Percentiles rank a stretch among this genome's conserved stretches.
Evolutionary conservation across 2,888 invertebrate genomes (phyloP).

Genomic region (Eretmocerus hayati): DNA sequence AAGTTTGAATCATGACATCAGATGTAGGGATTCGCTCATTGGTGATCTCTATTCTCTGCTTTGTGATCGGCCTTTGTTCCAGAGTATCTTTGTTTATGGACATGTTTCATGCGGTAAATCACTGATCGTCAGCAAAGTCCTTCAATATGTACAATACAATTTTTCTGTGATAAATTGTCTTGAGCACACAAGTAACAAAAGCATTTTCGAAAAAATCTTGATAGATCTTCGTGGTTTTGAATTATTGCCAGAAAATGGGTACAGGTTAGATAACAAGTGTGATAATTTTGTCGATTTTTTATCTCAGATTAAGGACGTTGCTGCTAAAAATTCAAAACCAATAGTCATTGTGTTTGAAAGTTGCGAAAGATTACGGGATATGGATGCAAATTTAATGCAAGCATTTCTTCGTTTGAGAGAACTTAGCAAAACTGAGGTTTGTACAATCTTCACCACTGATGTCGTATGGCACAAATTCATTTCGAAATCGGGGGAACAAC

Average conservation of each 20-base stretch:
- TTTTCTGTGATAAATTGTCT: conserved; percentile 67
- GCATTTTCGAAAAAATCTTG: conserved; percentile 70
- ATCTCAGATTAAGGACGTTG: conserved; percentile 46
- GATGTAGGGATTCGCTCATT: conserved; percentile 51
- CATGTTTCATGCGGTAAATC: conserved; percentile 79
- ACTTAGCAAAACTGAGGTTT: conserved; percentile 60
- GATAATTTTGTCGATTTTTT: conserved; percentile 66
- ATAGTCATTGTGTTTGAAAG: conserved; percentile 70
- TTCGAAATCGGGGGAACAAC: conserved; percentile 60
- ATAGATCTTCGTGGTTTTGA: conserved; percentile 51
- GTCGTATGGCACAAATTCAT: conserved; percentile 76
- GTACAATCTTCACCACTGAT: conserved; percentile 70
- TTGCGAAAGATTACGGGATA: conserved; percentile 69
- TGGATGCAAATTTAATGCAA: conserved; percentile 67
- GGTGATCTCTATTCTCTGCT: conserved; percentile 49
- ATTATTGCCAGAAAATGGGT: conserved; percentile 43
- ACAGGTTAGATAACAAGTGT: conserved; percentile 51
- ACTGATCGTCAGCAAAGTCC: conserved; percentile 57
- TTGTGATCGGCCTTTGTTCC: conserved; percentile 59
- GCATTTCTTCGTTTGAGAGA: conserved; percentile 69
- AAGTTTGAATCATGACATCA: conserved; percentile 39
- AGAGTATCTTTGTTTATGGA: conserved; percentile 72
- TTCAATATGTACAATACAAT: conserved; percentile 55
- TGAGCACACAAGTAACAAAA: conserved; percentile 71
- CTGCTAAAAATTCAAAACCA: conserved; percentile 43